Evolutionary conservation across 2,113 vertebrate species (phyloP).

Genomic region (Eira barbara): DNA sequence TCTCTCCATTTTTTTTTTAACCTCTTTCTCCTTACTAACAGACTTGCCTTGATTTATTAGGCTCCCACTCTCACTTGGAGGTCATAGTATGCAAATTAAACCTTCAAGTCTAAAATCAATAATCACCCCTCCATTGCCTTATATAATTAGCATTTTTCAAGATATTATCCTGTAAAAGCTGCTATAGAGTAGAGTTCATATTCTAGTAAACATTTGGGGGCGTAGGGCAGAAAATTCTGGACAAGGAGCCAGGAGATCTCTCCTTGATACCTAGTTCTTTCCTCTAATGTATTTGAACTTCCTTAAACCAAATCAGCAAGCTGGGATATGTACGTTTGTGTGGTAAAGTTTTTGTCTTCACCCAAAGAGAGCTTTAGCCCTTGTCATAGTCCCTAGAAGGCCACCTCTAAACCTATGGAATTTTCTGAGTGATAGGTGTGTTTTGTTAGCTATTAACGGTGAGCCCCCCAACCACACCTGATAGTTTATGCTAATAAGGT

Average conservation of each 20-base stretch:
- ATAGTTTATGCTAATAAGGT: not conserved
- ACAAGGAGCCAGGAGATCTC: not conserved
- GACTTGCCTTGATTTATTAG: not conserved
- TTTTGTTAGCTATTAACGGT: not conserved
- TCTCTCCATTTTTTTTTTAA: not conserved
- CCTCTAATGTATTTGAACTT: not conserved
- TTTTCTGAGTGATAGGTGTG: not conserved
- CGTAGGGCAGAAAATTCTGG: not conserved
- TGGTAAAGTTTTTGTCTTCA: not conserved
- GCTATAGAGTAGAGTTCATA: not conserved
- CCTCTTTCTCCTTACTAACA: not conserved
- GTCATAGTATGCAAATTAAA: not conserved
- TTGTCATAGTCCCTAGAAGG: not conserved
- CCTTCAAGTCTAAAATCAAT: conserved; percentile 2
- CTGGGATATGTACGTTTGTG: not conserved
- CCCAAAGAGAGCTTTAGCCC: not conserved
- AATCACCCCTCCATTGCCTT: not conserved
- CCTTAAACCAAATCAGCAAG: not conserved
- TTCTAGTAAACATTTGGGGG: not conserved
- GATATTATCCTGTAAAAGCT: not conserved
- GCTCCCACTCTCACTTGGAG: not conserved
- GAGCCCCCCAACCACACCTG: not conserved
- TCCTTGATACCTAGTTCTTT: not conserved
- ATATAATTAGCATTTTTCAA: not conserved
- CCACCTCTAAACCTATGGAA: not conserved